Percentiles rank a stretch among this genome's conserved stretches.
Conservation (phyloP, 2,113 vertebrate species). For the Murina feae region DNA sequence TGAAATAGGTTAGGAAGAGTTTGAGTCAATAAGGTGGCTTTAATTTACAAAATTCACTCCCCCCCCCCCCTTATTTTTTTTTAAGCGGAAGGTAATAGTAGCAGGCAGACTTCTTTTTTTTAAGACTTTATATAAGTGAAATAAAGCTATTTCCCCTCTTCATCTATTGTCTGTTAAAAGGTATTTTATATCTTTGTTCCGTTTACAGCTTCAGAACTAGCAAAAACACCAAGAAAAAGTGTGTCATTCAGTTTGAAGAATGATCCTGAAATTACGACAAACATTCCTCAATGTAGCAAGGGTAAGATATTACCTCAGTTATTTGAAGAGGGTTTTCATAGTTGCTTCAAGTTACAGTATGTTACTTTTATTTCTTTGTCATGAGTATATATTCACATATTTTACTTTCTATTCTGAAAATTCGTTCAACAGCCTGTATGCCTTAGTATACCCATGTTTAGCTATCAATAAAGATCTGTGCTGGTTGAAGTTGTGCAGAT, state of each 20-base stretch:
- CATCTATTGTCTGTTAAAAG: not conserved
- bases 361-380: not conserved
- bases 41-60: not conserved
- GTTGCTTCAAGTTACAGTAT: not conserved
- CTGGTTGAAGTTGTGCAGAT: not conserved
- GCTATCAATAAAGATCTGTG: not conserved
- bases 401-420: slow-evolving; percentile 27
- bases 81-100: not conserved
- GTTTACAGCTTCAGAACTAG: slow-evolving; percentile 88
- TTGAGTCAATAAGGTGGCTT: not conserved
- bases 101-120: not conserved
- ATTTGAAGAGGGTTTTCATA: not conserved
- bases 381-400: not conserved
- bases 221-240: slow-evolving; percentile 85
- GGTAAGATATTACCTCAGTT: slow-evolving; percentile 79
- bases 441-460: not conserved
- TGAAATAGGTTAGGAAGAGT: not conserved
- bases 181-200: not conserved
- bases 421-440: not conserved
- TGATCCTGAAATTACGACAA: slow-evolving; percentile 74
- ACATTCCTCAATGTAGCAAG: slow-evolving; percentile 78
- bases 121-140: not conserved
- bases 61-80: not conserved
- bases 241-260: slow-evolving; percentile 68
- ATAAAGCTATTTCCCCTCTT: not conserved